Conservation (phyloP, 2,888 invertebrate genomes). For the Stratiomys singularior region DNA sequence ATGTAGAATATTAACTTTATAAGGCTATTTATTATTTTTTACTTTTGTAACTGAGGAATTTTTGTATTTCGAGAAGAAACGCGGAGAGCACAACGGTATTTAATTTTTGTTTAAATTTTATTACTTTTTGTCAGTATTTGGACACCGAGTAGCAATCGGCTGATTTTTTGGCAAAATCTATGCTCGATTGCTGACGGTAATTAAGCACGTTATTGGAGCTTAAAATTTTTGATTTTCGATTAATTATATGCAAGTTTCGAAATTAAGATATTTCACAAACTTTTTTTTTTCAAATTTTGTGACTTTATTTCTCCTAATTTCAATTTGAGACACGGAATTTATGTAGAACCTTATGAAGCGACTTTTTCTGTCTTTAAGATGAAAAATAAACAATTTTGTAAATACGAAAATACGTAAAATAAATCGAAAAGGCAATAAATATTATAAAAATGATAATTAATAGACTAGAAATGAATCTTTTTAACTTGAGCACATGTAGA, state of each 20-base stretch:
- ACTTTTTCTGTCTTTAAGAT: no score
- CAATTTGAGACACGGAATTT: background rate
- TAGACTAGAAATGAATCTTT: constrained; percentile 36
- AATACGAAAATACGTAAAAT: constrained; percentile 38
- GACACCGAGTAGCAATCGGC: background rate
- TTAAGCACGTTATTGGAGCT: background rate
- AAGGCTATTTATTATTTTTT: constrained; percentile 36
- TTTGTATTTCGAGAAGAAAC: background rate
- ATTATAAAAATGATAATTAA: background rate
- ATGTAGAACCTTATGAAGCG: background rate
- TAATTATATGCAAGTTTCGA: background rate
- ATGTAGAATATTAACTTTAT: constrained; percentile 18
- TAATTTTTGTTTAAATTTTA: background rate
- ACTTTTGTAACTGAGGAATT: background rate
- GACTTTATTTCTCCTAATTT: background rate
- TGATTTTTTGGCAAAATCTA: background rate
- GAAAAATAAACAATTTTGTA: background rate
- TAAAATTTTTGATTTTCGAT: background rate
- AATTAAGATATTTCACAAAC: background rate
- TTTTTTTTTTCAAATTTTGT: background rate
- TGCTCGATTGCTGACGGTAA: background rate
- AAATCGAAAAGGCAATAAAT: constrained; percentile 24
- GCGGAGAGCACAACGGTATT: background rate
- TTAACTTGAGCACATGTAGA: constrained; percentile 28
- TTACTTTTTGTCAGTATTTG: background rate